These are phyloP conservation scores for Hydrochoerus hydrochaeris DNA, from an alignment of 2,113 vertebrate genomes.

Conservation along the genomic window DNA sequence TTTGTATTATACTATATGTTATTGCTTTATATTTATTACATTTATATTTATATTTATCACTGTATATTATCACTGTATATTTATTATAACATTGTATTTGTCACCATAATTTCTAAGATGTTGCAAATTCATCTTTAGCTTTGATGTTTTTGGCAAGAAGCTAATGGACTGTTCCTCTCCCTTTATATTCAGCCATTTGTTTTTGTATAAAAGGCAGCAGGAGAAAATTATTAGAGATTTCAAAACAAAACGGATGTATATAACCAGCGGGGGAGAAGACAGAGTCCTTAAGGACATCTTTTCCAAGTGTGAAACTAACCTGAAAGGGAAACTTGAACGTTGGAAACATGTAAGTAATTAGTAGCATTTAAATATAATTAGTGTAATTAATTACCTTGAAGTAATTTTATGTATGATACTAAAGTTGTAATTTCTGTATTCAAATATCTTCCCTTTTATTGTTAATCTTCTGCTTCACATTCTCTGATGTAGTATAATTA, in stretches of 20 bases:
- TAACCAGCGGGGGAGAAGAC: slow-evolving; percentile 47
- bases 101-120: not conserved
- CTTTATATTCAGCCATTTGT: slow-evolving; percentile 36
- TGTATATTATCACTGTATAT: too few relatives aligned
- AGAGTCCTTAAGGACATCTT: slow-evolving; percentile 40
- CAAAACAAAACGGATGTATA: slow-evolving; percentile 61
- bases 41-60: not conserved
- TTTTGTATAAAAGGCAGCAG: slow-evolving; percentile 9
- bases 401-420: not conserved
- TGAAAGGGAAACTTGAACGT: not conserved
- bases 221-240: not conserved
- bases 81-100: not conserved
- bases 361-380: not conserved
- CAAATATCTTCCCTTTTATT: slow-evolving; percentile 4
- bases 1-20: not conserved
- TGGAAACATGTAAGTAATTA: slow-evolving; percentile 71
- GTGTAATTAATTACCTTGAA: not conserved
- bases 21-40: not conserved
- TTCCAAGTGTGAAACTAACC: slow-evolving; percentile 26
- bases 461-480: slow-evolving; percentile 41
- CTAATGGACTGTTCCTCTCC: not conserved
- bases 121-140: not conserved
- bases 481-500: not conserved
- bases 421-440: not conserved
- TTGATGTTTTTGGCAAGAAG: not conserved